Evolutionary conservation across 2,797 vertebrate species (phyloP).

Genomic region (Xenops minutus): DNA sequence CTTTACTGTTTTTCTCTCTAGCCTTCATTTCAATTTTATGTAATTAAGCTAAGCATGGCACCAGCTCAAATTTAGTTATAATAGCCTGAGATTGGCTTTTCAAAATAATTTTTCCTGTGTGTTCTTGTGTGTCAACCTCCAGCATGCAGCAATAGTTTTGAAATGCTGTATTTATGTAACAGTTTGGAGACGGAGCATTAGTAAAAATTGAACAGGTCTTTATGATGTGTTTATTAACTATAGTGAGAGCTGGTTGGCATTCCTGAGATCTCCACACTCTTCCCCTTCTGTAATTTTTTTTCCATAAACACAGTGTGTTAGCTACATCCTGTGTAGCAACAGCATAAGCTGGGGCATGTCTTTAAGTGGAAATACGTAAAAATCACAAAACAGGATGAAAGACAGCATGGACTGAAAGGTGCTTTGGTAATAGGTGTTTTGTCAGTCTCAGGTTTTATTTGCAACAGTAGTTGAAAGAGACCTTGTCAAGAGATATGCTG

Average conservation of each 20-base stretch:
- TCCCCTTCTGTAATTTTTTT: neutral
- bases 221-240: neutral
- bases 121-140: neutral
- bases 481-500: neutral
- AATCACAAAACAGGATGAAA: neutral
- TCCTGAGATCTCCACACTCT: neutral
- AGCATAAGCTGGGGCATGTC: neutral
- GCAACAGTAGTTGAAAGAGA: neutral
- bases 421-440: neutral
- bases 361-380: neutral
- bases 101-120: neutral
- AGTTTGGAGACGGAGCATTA: neutral
- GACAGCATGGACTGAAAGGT: neutral
- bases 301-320: rapidly evolving
- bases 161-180: neutral
- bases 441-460: neutral
- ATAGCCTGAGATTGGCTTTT: neutral
- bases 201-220: neutral
- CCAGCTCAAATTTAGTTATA: neutral
- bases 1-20: neutral
- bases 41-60: neutral
- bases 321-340: neutral
- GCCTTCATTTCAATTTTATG: neutral
- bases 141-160: neutral
- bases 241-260: neutral